Percentiles rank a stretch among this genome's conserved stretches.
These are phyloP conservation scores for Actinia tenebrosa DNA, from an alignment of 64 coral and sea anemone genomes.

Conservation along the genomic window DNA sequence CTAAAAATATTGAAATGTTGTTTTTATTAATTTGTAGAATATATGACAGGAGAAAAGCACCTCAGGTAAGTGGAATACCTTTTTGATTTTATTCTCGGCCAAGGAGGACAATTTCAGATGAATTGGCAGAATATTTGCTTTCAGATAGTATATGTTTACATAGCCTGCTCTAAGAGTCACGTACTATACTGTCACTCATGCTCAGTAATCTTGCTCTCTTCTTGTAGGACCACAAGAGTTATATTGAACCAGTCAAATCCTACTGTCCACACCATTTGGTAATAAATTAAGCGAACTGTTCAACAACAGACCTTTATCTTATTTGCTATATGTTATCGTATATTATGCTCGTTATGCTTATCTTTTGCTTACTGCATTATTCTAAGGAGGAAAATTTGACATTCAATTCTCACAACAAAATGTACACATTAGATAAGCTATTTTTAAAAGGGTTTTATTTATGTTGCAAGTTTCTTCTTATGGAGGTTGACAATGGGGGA, in stretches of 20 bases:
- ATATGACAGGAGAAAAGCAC: slow-evolving; percentile 88
- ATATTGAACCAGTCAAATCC: slow-evolving; percentile 72
- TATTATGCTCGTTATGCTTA: background rate
- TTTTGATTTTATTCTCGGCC: background rate
- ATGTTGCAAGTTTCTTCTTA: too few species aligned
- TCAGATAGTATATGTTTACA: too few species aligned
- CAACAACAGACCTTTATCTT: too few species aligned
- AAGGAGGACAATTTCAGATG: background rate
- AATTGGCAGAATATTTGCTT: too few species aligned
- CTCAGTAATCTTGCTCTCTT: background rate
- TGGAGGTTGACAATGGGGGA: too few species aligned
- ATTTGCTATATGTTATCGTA: background rate
- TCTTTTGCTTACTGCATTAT: too few species aligned
- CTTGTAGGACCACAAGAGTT: slow-evolving; percentile 64
- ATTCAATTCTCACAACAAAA: too few species aligned
- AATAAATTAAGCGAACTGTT: background rate
- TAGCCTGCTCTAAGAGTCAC: too few species aligned
- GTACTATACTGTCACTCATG: too few species aligned
- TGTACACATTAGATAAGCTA: too few species aligned
- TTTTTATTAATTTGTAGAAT: slow-evolving; percentile 49
- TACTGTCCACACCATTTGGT: slow-evolving; percentile 94
- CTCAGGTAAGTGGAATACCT: slow-evolving; percentile 33
- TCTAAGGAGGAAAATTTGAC: too few species aligned
- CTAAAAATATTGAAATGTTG: background rate
- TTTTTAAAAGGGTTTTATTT: too few species aligned